Evolutionary conservation across 2,888 invertebrate genomes (phyloP).

Genomic region (Apotomis betuletana): DNA sequence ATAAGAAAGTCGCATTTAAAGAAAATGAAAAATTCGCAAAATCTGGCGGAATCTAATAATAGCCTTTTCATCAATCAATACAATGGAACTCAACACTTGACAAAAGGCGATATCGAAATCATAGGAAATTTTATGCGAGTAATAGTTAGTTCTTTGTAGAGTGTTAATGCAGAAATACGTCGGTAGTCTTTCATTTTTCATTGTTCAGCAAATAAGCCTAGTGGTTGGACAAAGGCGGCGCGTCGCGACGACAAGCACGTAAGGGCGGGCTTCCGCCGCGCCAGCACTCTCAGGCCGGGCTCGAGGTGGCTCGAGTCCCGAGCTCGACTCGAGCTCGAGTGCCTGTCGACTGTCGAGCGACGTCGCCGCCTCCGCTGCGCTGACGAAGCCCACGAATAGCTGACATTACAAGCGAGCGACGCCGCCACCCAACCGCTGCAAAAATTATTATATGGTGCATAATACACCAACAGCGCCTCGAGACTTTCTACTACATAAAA

Average conservation of each 20-base stretch:
- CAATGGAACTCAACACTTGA: conserved; percentile 68
- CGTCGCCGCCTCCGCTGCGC: conserved; percentile 33
- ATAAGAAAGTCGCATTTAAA: conserved; percentile 68
- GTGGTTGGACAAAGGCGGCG: conserved; percentile 82
- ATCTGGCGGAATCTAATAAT: conserved; percentile 73
- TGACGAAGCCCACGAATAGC: conserved; percentile 76
- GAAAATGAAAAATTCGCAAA: conserved; percentile 76
- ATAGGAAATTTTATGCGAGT: conserved; percentile 61
- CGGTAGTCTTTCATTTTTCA: conserved; percentile 76
- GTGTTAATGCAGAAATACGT: conserved; percentile 67
- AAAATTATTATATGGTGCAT: conserved; percentile 57
- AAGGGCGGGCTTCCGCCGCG: conserved; percentile 80
- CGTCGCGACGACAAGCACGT: conserved; percentile 77
- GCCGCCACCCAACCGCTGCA: conserved; percentile 66
- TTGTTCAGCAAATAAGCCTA: conserved; percentile 84
- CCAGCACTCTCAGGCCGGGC: conserved; percentile 74
- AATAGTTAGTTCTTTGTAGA: conserved; percentile 58
- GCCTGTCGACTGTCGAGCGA: conserved; percentile 38
- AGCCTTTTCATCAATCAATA: conserved; percentile 78
- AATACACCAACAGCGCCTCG: background rate
- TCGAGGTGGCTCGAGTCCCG: conserved; percentile 68
- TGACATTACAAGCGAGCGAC: conserved; percentile 61
- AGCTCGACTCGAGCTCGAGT: conserved; percentile 54
- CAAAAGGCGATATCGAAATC: conserved; percentile 64
- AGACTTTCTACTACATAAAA: background rate